Conservation (phyloP, 2,113 vertebrate genomes). For the Chaetops frenatus region DNA sequence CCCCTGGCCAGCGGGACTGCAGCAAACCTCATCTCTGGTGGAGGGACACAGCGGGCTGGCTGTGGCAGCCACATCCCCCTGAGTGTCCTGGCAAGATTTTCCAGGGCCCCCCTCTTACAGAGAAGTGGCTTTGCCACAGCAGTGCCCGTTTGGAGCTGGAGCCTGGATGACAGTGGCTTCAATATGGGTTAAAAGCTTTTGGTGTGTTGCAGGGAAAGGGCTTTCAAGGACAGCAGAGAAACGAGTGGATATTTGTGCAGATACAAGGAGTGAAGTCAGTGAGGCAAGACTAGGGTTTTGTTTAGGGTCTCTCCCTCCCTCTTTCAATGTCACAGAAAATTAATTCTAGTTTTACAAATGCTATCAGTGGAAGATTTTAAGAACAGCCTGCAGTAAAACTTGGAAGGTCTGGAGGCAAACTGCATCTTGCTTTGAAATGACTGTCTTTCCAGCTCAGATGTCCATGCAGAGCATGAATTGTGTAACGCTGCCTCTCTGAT, state of each 20-base stretch:
- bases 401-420: neutral
- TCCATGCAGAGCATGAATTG: neutral
- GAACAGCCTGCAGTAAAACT: constrained; percentile 8
- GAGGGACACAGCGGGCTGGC: accelerated
- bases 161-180: neutral
- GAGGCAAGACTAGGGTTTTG: neutral
- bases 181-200: neutral
- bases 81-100: neutral
- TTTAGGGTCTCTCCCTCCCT: neutral
- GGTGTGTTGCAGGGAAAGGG: neutral
- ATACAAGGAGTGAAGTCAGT: neutral
- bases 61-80: neutral
- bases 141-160: neutral
- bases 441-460: constrained; percentile 27
- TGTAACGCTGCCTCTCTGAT: neutral
- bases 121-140: neutral
- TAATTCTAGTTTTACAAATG: neutral
- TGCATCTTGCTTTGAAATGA: constrained; percentile 3
- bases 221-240: neutral
- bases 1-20: neutral
- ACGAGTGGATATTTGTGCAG: neutral
- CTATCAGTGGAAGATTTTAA: constrained; percentile 6
- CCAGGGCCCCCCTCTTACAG: neutral
- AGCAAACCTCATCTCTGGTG: accelerated
- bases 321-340: constrained; percentile 8